These are phyloP conservation scores for Drosophila arizonae DNA, from an alignment of 1,140 invertebrate species.

Conservation along the genomic window DNA sequence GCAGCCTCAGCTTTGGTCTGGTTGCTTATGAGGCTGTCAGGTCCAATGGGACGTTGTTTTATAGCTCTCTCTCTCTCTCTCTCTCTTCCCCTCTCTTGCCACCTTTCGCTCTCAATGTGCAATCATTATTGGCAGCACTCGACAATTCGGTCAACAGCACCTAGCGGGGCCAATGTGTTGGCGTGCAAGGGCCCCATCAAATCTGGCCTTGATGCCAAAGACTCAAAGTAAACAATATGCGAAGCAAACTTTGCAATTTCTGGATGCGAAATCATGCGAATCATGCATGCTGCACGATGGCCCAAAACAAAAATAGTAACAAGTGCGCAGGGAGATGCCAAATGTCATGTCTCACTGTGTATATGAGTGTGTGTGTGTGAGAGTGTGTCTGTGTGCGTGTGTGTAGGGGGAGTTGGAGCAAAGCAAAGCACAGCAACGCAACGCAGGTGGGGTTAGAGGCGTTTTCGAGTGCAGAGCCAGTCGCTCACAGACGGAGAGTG, in stretches of 20 bases:
- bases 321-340: constrained; percentile 27
- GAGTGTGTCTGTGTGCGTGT: constrained; percentile 11
- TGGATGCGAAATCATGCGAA: constrained; percentile 15
- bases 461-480: not conserved
- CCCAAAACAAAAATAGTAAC: constrained; percentile 62
- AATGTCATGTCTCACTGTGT: constrained; percentile 3
- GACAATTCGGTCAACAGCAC: constrained; percentile 30
- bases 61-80: no score
- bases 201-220: constrained; percentile 53
- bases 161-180: constrained; percentile 25
- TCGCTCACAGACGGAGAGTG: constrained; percentile 36
- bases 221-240: constrained; percentile 42
- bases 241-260: constrained; percentile 14
- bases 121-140: not conserved
- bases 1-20: constrained; percentile 15
- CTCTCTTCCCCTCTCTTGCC: no score
- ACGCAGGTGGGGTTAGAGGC: not conserved
- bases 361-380: constrained; percentile 1
- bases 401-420: not conserved
- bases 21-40: constrained; percentile 51
- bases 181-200: constrained; percentile 41
- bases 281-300: constrained; percentile 31
- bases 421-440: not conserved
- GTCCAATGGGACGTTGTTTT: not conserved
- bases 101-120: not conserved